phyloP scores from a whole-genome alignment of 2,797 vertebrate species.

The Sylvilagus floridanus region DNA sequence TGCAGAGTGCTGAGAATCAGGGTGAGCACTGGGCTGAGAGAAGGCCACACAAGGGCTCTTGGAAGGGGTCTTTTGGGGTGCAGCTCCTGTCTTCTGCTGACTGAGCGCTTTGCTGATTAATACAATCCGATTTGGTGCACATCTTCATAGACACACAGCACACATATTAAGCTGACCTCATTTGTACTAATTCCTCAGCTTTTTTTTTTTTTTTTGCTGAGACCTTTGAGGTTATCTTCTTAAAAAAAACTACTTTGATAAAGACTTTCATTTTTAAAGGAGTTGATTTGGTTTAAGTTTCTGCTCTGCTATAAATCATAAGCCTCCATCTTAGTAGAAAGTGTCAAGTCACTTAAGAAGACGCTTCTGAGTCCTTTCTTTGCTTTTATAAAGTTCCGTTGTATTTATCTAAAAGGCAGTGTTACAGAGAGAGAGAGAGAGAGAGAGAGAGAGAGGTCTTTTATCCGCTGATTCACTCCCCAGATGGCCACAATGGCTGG shows the following conservation, averaged over 20 bases:
- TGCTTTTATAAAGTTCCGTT: too few relatives aligned
- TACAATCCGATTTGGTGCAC: constrained; percentile 23
- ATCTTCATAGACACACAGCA: not conserved
- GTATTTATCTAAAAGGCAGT: too few relatives aligned
- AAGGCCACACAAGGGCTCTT: not conserved
- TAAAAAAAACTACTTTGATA: constrained; percentile 60
- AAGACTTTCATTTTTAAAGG: constrained; percentile 62
- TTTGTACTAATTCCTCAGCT: constrained; percentile 55
- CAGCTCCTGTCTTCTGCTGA: constrained; percentile 50
- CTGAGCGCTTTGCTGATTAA: constrained; percentile 44
- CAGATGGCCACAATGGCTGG: too few relatives aligned
- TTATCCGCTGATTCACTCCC: too few relatives aligned
- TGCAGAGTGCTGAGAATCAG: not conserved
- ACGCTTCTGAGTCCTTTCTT: not conserved
- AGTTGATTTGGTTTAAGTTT: constrained; percentile 45
- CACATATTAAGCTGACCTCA: constrained; percentile 55
- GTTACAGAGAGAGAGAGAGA: too few relatives aligned
- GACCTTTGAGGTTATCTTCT: constrained; percentile 48
- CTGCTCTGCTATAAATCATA: not conserved
- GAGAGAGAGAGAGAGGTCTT: too few relatives aligned
- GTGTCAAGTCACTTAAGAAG: not conserved
- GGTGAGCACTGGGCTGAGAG: not conserved
- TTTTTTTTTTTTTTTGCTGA: not conserved
- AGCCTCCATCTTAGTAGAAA: not conserved
- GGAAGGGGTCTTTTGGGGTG: constrained; percentile 35